phyloP scores from a whole-genome alignment of 1,140 invertebrate genomes.

The Papilio xuthus region DNA sequence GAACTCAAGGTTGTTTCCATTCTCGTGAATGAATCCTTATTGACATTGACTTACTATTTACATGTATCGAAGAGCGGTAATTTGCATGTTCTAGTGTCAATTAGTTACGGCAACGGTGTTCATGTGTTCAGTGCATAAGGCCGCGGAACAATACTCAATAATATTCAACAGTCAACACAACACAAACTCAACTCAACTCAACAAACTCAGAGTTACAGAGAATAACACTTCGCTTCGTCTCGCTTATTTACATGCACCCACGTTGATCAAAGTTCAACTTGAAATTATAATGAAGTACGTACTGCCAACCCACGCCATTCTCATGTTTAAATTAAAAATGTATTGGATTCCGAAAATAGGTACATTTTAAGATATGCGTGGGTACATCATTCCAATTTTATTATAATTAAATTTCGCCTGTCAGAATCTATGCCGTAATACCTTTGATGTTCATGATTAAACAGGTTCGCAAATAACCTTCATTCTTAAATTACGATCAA shows the following conservation, averaged over 20 bases:
- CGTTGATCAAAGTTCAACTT: slow-evolving; percentile 42
- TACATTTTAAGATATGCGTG: background rate
- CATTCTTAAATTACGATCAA: background rate
- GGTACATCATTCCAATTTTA: background rate
- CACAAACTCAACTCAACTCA: background rate
- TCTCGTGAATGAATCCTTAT: slow-evolving; percentile 32
- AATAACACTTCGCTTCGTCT: slow-evolving; percentile 24
- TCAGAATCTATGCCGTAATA: background rate
- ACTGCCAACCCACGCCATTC: background rate
- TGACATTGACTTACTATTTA: slow-evolving; percentile 35
- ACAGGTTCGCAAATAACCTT: too few relatives aligned
- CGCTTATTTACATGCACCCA: slow-evolving; percentile 42
- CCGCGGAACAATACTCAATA: slow-evolving; percentile 35
- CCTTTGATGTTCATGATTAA: background rate
- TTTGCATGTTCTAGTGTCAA: slow-evolving; percentile 43
- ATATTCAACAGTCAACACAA: background rate
- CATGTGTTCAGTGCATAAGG: slow-evolving; percentile 37
- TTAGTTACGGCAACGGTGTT: slow-evolving; percentile 42
- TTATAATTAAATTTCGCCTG: background rate
- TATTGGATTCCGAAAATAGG: slow-evolving; percentile 2
- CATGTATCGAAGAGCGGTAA: slow-evolving; percentile 30
- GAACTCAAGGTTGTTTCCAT: slow-evolving; percentile 20
- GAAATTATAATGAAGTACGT: slow-evolving; percentile 10
- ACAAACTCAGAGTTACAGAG: slow-evolving; percentile 21
- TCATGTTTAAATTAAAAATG: slow-evolving; percentile 16